A percentile compares a stretch with the other conserved stretches of the same genome.
These are phyloP conservation scores for Psophia crepitans DNA, from an alignment of 2,113 vertebrate species.

Conservation along the genomic window DNA sequence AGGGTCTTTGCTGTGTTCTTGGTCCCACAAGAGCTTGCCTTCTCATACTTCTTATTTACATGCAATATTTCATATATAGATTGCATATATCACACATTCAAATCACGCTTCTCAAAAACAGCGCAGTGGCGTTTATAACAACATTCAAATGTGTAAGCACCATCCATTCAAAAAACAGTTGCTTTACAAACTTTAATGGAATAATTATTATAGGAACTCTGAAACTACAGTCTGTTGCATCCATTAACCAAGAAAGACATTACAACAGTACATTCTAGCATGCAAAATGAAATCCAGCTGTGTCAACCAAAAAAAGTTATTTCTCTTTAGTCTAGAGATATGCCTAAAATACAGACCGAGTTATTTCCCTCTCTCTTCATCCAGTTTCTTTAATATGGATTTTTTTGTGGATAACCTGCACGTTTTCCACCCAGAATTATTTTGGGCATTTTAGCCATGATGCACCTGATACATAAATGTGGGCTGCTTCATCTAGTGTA, in stretches of 20 bases:
- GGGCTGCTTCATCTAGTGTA: background rate
- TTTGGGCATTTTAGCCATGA: background rate
- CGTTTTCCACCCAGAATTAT: background rate
- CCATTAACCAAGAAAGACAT: background rate
- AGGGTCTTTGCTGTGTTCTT: background rate
- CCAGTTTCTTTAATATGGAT: background rate
- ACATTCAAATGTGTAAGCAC: background rate
- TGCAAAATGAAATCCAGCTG: background rate
- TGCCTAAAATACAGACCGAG: background rate
- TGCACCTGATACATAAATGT: background rate
- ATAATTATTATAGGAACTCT: background rate
- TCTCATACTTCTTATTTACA: background rate
- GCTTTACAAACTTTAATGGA: background rate
- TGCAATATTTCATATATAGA: background rate
- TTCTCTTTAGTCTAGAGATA: background rate
- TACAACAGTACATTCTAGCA: background rate
- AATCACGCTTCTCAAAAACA: background rate
- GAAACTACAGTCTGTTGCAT: background rate
- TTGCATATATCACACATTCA: accelerated
- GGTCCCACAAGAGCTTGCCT: too few relatives aligned
- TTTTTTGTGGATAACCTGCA: background rate
- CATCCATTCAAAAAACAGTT: background rate
- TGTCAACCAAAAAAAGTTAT: background rate
- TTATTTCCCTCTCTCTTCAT: background rate
- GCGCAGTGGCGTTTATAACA: background rate